These are phyloP conservation scores for Pycnomerus fuliginosus DNA, from an alignment of 2,888 invertebrate species.

Conservation along the genomic window DNA sequence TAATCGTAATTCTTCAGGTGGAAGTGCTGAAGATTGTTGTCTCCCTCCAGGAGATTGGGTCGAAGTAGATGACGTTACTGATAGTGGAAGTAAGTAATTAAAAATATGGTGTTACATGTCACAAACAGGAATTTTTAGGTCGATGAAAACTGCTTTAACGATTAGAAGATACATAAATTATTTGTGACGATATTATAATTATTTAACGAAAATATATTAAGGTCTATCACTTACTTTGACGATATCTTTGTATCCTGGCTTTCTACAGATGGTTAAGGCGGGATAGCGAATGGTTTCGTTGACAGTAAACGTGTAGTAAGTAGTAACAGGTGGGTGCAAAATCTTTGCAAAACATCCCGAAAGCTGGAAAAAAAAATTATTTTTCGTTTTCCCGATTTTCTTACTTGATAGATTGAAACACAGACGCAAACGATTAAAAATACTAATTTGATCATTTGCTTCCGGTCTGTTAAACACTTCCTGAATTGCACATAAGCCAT, in stretches of 20 bases:
- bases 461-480: slow-evolving; percentile 56
- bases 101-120: too few relatives aligned
- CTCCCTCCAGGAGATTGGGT: too few relatives aligned
- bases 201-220: too few relatives aligned
- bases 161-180: too few relatives aligned
- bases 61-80: too few relatives aligned
- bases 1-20: too few relatives aligned
- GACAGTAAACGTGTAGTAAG: slow-evolving; percentile 66
- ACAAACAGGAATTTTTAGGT: too few relatives aligned
- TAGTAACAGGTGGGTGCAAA: slow-evolving; percentile 63
- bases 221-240: too few relatives aligned
- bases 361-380: slow-evolving; percentile 52
- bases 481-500: slow-evolving; percentile 33
- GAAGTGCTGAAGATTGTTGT: too few relatives aligned
- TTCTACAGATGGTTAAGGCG: slow-evolving; percentile 67
- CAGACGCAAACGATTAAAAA: slow-evolving; percentile 58
- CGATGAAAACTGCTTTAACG: too few relatives aligned
- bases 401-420: slow-evolving; percentile 63
- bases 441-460: slow-evolving; percentile 59
- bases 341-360: slow-evolving; percentile 62
- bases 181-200: too few relatives aligned
- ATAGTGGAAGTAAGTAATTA: too few relatives aligned
- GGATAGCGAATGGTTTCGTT: slow-evolving; percentile 68
- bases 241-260: slow-evolving; percentile 63
- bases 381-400: slow-evolving; percentile 12